These are phyloP conservation scores for Tetropium fuscum DNA, from an alignment of 2,888 invertebrate genomes.

Conservation along the genomic window DNA sequence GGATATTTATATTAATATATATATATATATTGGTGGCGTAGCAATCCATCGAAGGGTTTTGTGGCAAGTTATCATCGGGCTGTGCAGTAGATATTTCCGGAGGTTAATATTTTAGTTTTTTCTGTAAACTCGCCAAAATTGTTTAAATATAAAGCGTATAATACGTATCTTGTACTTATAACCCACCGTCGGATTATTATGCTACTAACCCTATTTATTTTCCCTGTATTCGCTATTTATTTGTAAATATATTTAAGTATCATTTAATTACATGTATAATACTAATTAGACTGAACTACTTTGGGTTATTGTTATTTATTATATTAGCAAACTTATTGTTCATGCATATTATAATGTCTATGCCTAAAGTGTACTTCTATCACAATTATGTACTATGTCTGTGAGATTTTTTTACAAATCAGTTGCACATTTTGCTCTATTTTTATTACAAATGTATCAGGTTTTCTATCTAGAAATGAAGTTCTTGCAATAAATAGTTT, in stretches of 20 bases:
- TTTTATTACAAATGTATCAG: slow-evolving; percentile 42
- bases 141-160: too few relatives aligned
- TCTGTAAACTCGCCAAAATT: too few relatives aligned
- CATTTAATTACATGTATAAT: not conserved
- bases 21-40: not conserved
- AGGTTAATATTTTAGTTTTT: too few relatives aligned
- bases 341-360: slow-evolving; percentile 20
- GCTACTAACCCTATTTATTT: too few relatives aligned
- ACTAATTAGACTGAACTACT: not conserved
- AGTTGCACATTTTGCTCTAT: slow-evolving; percentile 47
- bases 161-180: too few relatives aligned
- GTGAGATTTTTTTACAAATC: slow-evolving; percentile 42
- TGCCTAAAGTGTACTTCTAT: slow-evolving; percentile 36
- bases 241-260: not conserved
- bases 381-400: slow-evolving; percentile 38
- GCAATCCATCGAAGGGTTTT: too few relatives aligned
- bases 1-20: not conserved
- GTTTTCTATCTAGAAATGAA: slow-evolving; percentile 34
- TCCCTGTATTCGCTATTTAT: slow-evolving; percentile 2
- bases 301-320: not conserved
- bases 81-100: too few relatives aligned
- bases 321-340: not conserved
- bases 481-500: slow-evolving; percentile 19
- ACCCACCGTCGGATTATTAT: too few relatives aligned
- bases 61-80: too few relatives aligned